Base-by-base conservation (phyloP, 2,113 vertebrate species). In the Rhinoptilus africanus region DNA sequence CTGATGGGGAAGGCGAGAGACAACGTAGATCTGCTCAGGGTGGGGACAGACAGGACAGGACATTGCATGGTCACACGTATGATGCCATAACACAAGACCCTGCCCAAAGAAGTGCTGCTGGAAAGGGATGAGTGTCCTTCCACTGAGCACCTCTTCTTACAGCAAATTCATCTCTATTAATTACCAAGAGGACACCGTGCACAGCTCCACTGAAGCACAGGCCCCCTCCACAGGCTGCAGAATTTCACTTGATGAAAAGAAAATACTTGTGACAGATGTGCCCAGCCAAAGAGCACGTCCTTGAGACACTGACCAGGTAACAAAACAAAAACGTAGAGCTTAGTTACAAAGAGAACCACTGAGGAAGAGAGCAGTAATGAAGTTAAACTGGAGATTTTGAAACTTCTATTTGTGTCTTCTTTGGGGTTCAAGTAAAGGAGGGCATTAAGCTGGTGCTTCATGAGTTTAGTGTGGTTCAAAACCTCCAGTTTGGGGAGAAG, bases 61-160 rank as follows among this genome's bases (percentile, higher is more conserved):
- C 43, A 41, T 3, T 18, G 45, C 48, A 23, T 1, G 5, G 50
- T 4, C 4, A 1, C 3, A 6, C 4, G 7, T 7, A 41, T 8
- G n/a, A 53, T 50, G 28, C 81, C 68, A 12, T 21, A 63, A n/a
- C 32, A 15, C 53, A 9, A 0, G 3, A 26, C 22, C 37, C 80
- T 56, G 53, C 57, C 54, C 51, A 57, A 30, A 69, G 26, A 32
- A 78, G 50, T 1, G 7, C 22, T 87, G 35, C 54, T 56, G 35
- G 51, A 56, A 59, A 51, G 45, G 5, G 23, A 51, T 69, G 66
- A 51, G 34, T 50, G 69, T 53, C 37, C 47, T 22, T 45, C 48
- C 39, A 39, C 39, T 39, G 39, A 39, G 39, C 39, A 39, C 39
- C 48, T 66, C 35, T 43, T 43, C 64, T 32, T 41, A 51, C 9